A percentile compares a stretch with the other conserved stretches of the same genome.
These are phyloP conservation scores for Cyrtonyx montezumae DNA, from an alignment of 2,113 vertebrate species.

Conservation along the genomic window DNA sequence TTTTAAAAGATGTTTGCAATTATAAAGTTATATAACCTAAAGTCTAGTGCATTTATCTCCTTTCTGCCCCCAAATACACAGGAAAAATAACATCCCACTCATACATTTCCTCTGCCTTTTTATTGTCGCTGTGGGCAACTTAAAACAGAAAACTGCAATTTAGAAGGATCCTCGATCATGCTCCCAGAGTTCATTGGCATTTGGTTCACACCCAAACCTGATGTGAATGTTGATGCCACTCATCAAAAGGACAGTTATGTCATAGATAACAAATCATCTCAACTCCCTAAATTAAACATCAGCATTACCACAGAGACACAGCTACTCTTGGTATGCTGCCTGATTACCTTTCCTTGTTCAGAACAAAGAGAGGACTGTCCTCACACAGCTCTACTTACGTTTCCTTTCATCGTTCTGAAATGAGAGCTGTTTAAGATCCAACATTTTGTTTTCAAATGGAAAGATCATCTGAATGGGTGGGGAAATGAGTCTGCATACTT, in stretches of 20 bases:
- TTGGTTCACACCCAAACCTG: not conserved
- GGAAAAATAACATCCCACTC: not conserved
- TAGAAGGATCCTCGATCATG: not conserved
- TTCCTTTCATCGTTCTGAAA: constrained; percentile 31
- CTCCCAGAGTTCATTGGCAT: not conserved
- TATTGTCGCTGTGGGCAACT: not conserved
- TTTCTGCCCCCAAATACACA: not conserved
- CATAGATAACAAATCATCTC: not conserved
- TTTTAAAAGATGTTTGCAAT: not conserved
- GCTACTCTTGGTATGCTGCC: not conserved
- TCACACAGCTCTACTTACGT: not conserved
- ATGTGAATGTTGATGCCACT: not conserved
- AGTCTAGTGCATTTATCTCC: not conserved
- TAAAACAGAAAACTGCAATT: not conserved
- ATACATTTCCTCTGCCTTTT: not conserved
- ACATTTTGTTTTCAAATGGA: constrained; percentile 14
- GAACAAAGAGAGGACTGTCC: constrained; percentile 39
- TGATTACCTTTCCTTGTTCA: not conserved
- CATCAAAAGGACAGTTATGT: not conserved
- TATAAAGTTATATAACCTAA: not conserved
- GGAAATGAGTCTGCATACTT: not conserved
- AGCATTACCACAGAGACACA: not conserved
- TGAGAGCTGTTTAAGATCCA: not conserved
- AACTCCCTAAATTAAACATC: not conserved
- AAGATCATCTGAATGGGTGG: not conserved